These are phyloP conservation scores for Limenitis arthemis DNA, from an alignment of 2,888 invertebrate species.

Conservation along the genomic window DNA sequence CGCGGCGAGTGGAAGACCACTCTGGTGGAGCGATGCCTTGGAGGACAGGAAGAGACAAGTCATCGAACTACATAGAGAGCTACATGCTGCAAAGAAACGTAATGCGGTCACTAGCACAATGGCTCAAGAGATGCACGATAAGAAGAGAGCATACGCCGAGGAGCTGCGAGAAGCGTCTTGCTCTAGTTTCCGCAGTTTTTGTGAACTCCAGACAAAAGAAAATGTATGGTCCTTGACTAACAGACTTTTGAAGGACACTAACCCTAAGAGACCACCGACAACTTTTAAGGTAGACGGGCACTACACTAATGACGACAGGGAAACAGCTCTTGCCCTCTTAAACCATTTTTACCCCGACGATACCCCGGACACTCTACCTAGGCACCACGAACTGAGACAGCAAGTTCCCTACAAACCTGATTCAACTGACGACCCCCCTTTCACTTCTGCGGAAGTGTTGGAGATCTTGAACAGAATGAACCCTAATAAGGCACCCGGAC, in stretches of 20 bases:
- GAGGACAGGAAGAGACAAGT: neutral
- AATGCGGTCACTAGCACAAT: neutral
- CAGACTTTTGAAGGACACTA: conserved; percentile 7
- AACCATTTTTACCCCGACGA: conserved; percentile 22
- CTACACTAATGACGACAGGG: conserved; percentile 3
- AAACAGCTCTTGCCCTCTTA: conserved; percentile 13
- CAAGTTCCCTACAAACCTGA: neutral
- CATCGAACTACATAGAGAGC: neutral
- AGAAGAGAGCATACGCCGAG: neutral
- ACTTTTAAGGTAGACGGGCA: conserved; percentile 3
- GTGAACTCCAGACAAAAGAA: neutral
- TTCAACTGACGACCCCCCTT: conserved; percentile 8
- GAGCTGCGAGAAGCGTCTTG: too few relatives aligned
- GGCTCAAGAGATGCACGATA: neutral
- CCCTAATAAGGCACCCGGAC: conserved; percentile 24
- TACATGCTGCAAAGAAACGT: neutral
- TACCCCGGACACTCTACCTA: neutral
- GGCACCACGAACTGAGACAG: neutral
- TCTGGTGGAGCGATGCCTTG: neutral
- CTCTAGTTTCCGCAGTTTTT: too few relatives aligned
- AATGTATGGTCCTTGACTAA: conserved; percentile 22
- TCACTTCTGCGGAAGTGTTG: conserved; percentile 1
- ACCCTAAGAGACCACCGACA: conserved; percentile 5
- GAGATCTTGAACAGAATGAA: conserved; percentile 17
- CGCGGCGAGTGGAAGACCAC: neutral